These are phyloP conservation scores for Lordiphosa collinella DNA, from an alignment of 1,140 invertebrate species.

Conservation along the genomic window DNA sequence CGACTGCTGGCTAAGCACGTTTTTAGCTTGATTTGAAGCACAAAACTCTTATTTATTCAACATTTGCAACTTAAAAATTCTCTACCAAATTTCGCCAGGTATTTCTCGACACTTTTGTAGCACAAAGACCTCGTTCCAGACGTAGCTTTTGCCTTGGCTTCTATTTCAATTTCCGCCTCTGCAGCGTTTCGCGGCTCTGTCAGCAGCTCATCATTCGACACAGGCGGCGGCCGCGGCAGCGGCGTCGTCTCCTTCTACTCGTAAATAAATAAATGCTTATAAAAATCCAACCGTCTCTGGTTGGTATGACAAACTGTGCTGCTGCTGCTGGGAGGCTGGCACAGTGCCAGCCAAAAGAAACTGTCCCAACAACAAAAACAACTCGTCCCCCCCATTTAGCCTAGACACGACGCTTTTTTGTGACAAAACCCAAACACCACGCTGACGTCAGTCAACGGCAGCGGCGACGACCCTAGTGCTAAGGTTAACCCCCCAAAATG, in stretches of 20 bases:
- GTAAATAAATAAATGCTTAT: slow-evolving; percentile 58
- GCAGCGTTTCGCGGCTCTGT: slow-evolving; percentile 34
- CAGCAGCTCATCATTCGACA: slow-evolving; percentile 54
- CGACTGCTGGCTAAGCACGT: too few species aligned
- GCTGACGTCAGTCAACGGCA: slow-evolving; percentile 50
- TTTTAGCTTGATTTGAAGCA: too few species aligned
- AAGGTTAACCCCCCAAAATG: slow-evolving; percentile 15
- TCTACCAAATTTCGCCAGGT: too few species aligned
- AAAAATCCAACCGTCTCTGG: slow-evolving; percentile 24
- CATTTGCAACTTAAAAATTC: too few species aligned
- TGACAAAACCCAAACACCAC: slow-evolving; percentile 2
- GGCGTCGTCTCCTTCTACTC: slow-evolving; percentile 19
- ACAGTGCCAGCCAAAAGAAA: slow-evolving; percentile 27
- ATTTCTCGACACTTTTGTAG: neutral
- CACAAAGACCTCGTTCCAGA: too few species aligned
- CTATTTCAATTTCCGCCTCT: slow-evolving; percentile 40
- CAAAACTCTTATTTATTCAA: too few species aligned
- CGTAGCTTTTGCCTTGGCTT: slow-evolving; percentile 22
- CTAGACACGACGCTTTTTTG: slow-evolving; percentile 32
- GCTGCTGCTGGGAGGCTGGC: slow-evolving; percentile 18
- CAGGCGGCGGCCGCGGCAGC: slow-evolving; percentile 6
- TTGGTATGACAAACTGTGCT: slow-evolving; percentile 29
- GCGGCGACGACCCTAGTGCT: neutral
- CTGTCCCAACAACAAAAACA: slow-evolving; percentile 1
- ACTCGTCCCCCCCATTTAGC: slow-evolving; percentile 15